phyloP scores from a whole-genome alignment of 2,797 vertebrate species.

The Pelodytes ibericus region DNA sequence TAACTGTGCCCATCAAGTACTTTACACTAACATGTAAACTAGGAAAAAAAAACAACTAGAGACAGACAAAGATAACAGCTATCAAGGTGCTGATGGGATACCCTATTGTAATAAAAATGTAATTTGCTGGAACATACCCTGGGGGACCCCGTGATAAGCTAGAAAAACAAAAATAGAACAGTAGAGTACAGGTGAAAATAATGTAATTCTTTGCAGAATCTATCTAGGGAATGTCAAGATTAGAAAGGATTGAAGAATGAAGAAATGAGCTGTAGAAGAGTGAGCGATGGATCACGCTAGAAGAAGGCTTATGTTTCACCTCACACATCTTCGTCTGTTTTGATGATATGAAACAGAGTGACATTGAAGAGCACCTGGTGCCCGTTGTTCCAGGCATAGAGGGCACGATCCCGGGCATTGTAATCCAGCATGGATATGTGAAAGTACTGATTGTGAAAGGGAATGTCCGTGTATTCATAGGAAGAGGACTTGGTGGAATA shows the following conservation, averaged over 20 bases:
- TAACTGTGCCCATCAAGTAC: too few relatives aligned
- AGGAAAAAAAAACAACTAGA: background rate
- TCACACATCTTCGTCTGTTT: conserved; percentile 92
- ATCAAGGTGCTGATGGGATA: background rate
- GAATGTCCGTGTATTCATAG: conserved; percentile 96
- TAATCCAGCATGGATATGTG: conserved; percentile 99
- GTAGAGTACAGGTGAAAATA: background rate
- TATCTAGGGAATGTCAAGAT: background rate
- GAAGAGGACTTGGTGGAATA: conserved; percentile 95
- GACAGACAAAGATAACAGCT: background rate
- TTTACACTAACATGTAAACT: too few relatives aligned
- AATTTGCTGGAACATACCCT: background rate
- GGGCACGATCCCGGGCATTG: conserved; percentile 91
- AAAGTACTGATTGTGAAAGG: conserved; percentile 98
- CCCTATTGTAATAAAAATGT: background rate
- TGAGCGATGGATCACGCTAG: background rate
- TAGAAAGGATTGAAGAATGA: conserved; percentile 10
- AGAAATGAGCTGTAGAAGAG: conserved; percentile 6
- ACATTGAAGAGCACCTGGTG: conserved; percentile 98
- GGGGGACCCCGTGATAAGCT: background rate
- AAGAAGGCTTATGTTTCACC: conserved; percentile 49
- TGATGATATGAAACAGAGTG: conserved; percentile 96
- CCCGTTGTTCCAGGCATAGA: conserved; percentile 98
- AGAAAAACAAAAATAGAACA: conserved; percentile 1
- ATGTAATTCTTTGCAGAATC: background rate